A percentile compares a stretch with the other conserved stretches of the same genome.
phyloP scores from a whole-genome alignment of 2,888 invertebrate species.

The Muschampia plurimacula region DNA sequence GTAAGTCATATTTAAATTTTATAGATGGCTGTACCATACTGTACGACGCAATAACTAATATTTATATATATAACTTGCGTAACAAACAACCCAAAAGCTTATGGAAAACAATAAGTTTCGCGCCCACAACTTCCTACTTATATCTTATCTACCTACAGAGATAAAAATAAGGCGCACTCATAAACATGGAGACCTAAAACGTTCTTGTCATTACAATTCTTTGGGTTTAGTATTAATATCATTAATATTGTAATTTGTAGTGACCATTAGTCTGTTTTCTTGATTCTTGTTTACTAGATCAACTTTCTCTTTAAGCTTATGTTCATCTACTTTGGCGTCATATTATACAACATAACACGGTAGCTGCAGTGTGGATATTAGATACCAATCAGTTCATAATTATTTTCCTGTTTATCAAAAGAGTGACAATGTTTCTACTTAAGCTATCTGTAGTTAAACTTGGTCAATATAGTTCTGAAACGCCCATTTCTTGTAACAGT shows the following conservation, averaged over 20 bases:
- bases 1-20: not conserved
- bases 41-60: conserved; percentile 15
- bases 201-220: conserved; percentile 3
- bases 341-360: conserved; percentile 17
- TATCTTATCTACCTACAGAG: no score
- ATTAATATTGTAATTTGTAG: conserved; percentile 10
- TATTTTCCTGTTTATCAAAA: no score
- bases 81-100: conserved; percentile 51
- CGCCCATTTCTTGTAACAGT: no score
- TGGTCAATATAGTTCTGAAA: no score
- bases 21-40: not conserved
- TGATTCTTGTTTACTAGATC: conserved; percentile 22
- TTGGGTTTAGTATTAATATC: not conserved
- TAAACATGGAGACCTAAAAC: not conserved
- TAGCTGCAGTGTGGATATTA: conserved; percentile 3
- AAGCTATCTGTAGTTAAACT: no score
- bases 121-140: conserved; percentile 68
- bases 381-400: not conserved
- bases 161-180: not conserved
- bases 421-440: no score
- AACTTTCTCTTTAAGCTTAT: conserved; percentile 23
- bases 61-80: conserved; percentile 46
- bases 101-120: conserved; percentile 56
- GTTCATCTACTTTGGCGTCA: conserved; percentile 14
- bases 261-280: conserved; percentile 11